Evolutionary conservation across 1,140 invertebrate species (phyloP), one percentile per base, ranked within the genome.

Genomic region (Oscheius sp.): DNA sequence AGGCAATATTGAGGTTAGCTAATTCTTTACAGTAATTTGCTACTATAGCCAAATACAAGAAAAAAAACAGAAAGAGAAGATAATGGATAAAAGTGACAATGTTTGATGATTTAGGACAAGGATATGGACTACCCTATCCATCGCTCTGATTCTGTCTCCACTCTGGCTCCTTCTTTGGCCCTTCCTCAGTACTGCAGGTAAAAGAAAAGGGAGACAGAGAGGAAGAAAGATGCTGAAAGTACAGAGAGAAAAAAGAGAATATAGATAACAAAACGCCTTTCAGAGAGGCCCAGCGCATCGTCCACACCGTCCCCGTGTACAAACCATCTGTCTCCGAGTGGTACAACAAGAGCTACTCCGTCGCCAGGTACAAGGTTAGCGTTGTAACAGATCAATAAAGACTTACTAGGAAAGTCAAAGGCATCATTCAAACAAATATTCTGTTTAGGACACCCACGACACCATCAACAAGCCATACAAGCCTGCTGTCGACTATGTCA

Each of bases 241-340:
- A n/a, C n/a, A n/a, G 59, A 2, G 1, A 2, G 7, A 7, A 2
- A 23, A 1, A 20, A 3, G 23, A 32, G 59, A 29, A 29, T n/a
- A 36, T 31, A 2, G 0, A 34, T 36, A 1, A 31, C 13, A 62
- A 2, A 31, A 31, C 34, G 10, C n/a, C 36, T 62, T 74, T 46
- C 72, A 74, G 82, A 66, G 82, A 84, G 68, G 82, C 82, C 20
- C 78, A 84, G 55, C 75, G 82, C 7, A 84, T 84, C 65, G 82
- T 83, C 18, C 82, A 83, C 64, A 83, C 82, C 13, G 69, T 72
- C n/a, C 81, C 77, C 15, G 83, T 84, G n/a, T 83, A 83, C 79
- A 83, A 84, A 62, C 82, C 82, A 31, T 65, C 78, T n/a, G 77
- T 71, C n/a, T 59, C 61, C 49, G 77, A 83, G 42, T 84, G 80